phyloP scores from a whole-genome alignment of 2,888 invertebrate genomes.

The Trissolcus brochymenae region DNA sequence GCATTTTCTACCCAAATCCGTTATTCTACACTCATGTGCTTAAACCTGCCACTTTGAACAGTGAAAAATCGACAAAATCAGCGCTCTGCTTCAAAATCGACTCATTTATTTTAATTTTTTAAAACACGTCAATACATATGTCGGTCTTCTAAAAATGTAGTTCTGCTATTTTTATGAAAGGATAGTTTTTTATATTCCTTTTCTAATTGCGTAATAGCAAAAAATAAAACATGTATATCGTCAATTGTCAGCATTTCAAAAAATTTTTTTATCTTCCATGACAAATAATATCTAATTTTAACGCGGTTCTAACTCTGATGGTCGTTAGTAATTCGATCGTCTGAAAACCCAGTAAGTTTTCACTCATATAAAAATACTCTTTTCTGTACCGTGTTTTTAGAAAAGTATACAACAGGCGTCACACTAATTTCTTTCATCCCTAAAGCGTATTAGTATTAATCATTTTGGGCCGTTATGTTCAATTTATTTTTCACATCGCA shows the following conservation, averaged over 20 bases:
- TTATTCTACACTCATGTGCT: background rate
- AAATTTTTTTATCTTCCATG: background rate
- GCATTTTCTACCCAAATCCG: constrained; percentile 22
- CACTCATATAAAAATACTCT: constrained; percentile 20
- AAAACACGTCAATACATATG: too few relatives aligned
- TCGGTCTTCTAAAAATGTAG: too few relatives aligned
- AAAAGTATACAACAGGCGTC: background rate
- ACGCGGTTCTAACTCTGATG: constrained; percentile 4
- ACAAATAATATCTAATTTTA: constrained; percentile 30
- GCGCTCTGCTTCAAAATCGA: too few relatives aligned
- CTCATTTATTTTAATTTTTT: too few relatives aligned
- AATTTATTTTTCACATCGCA: background rate
- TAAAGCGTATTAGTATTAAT: constrained; percentile 5
- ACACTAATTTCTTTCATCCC: constrained; percentile 9
- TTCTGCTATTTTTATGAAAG: too few relatives aligned
- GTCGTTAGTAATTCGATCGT: constrained; percentile 39
- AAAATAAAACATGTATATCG: background rate
- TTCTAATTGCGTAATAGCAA: background rate
- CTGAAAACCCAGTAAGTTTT: background rate
- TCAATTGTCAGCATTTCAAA: background rate
- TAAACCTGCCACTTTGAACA: too few relatives aligned
- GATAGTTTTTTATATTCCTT: background rate
- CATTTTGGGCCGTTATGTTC: background rate
- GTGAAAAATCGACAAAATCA: too few relatives aligned
- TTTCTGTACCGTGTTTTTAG: background rate